These are phyloP conservation scores for Monodelphis domestica DNA, from an alignment of 2,797 vertebrate species.

Conservation along the genomic window DNA sequence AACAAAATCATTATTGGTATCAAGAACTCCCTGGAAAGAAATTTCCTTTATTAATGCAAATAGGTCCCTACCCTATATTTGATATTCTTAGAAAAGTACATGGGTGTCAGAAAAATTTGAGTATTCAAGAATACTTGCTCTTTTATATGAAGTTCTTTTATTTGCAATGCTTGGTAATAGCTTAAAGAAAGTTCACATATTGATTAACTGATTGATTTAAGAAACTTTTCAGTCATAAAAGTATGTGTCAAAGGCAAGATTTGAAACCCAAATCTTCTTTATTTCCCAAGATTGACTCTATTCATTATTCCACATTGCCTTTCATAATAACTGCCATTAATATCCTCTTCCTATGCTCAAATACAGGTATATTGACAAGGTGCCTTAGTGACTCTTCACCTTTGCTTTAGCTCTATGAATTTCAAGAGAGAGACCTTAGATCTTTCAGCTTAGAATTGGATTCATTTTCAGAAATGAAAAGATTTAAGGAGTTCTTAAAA, in stretches of 20 bases:
- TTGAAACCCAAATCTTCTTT: not conserved
- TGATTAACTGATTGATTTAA: not conserved
- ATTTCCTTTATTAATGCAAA: not conserved
- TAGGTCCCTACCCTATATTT: not conserved
- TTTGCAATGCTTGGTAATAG: not conserved
- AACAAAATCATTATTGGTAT: not conserved
- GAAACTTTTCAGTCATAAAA: not conserved
- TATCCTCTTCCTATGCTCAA: not conserved
- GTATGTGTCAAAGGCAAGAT: not conserved
- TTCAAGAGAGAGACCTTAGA: slow-evolving; percentile 42
- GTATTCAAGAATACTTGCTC: not conserved
- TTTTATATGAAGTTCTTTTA: not conserved
- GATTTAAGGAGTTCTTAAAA: slow-evolving; percentile 28
- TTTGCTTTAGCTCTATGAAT: not conserved
- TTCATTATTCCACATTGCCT: not conserved
- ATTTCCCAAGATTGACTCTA: not conserved
- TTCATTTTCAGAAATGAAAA: slow-evolving; percentile 25
- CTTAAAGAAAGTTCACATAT: not conserved
- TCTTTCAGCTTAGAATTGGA: slow-evolving; percentile 43
- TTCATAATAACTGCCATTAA: not conserved
- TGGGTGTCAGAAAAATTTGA: not conserved
- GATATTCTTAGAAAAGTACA: not conserved
- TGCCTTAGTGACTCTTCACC: not conserved
- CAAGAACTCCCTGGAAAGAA: not conserved
- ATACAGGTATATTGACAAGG: not conserved